A percentile compares a stretch with the other conserved stretches of the same genome.
Evolutionary conservation across 2,888 invertebrate species (phyloP).

Genomic region (Imbricaverruca yamaguchii): DNA sequence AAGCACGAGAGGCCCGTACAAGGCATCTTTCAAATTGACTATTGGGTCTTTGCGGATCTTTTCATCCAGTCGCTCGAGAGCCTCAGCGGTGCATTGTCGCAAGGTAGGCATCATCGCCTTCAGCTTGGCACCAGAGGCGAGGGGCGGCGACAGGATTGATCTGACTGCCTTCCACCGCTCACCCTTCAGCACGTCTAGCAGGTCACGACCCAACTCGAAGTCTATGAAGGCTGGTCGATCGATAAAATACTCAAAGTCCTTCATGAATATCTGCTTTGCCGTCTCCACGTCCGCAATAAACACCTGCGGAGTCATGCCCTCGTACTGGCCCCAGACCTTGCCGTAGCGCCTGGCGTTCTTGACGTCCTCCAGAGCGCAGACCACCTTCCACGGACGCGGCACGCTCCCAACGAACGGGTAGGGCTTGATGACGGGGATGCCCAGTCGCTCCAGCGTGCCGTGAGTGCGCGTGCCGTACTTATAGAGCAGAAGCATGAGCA

Average conservation of each 20-base stretch:
- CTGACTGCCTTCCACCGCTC: background rate
- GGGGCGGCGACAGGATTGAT: background rate
- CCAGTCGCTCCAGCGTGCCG: conserved; percentile 7
- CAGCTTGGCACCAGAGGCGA: background rate
- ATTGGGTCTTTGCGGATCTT: background rate
- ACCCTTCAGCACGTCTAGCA: background rate
- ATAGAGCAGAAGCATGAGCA: background rate
- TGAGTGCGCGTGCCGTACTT: background rate
- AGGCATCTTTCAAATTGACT: background rate
- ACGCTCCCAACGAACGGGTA: background rate
- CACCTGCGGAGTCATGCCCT: background rate
- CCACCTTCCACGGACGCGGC: background rate
- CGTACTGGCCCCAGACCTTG: background rate
- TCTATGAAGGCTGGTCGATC: background rate
- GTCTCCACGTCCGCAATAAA: background rate
- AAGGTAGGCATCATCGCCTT: background rate
- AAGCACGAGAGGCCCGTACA: background rate
- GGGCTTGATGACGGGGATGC: background rate
- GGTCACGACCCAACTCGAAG: background rate
- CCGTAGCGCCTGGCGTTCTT: background rate
- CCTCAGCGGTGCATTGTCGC: background rate
- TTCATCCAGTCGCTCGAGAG: background rate
- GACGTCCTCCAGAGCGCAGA: background rate
- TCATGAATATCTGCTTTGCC: background rate
- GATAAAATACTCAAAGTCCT: background rate